phyloP scores from a whole-genome alignment of 35 echinoderm and acorn worm species.

The Strongylocentrotus purpuratus region DNA sequence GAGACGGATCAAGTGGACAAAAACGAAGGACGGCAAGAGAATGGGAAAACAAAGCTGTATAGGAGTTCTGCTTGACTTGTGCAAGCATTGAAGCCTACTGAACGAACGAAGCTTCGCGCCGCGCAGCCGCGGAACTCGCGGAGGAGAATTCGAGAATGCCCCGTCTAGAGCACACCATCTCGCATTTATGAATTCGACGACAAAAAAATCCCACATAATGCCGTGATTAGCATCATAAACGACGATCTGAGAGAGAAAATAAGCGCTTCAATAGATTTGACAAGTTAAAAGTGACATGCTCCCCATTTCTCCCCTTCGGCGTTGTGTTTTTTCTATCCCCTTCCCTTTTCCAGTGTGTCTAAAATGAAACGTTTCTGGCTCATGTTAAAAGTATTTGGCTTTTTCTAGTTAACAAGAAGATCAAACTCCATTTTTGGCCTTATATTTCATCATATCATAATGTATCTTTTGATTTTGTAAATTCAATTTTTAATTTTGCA shows the following conservation, averaged over 20 bases:
- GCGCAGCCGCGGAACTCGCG: neutral
- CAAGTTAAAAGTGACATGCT: slow-evolving; percentile 39
- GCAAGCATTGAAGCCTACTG: neutral
- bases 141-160: neutral
- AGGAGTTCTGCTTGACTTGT: neutral
- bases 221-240: slow-evolving; percentile 39
- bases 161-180: neutral
- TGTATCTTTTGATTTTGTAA: too few relatives aligned
- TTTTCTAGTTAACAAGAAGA: too few relatives aligned
- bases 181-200: neutral
- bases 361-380: neutral
- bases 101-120: neutral
- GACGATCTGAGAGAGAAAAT: neutral
- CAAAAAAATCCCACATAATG: slow-evolving; percentile 19
- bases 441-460: too few relatives aligned
- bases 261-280: neutral
- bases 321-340: neutral
- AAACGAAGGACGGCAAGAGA: neutral
- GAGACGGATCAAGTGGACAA: neutral
- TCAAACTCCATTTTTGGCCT: too few relatives aligned
- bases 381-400: neutral
- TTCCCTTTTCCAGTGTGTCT: neutral
- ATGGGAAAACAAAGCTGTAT: neutral
- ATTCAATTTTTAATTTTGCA: too few relatives aligned
- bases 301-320: slow-evolving; percentile 13